A percentile compares a stretch with the other conserved stretches of the same genome.
Evolutionary conservation across 2,888 invertebrate genomes (phyloP).

Genomic region (Sarcophaga rosellei): DNA sequence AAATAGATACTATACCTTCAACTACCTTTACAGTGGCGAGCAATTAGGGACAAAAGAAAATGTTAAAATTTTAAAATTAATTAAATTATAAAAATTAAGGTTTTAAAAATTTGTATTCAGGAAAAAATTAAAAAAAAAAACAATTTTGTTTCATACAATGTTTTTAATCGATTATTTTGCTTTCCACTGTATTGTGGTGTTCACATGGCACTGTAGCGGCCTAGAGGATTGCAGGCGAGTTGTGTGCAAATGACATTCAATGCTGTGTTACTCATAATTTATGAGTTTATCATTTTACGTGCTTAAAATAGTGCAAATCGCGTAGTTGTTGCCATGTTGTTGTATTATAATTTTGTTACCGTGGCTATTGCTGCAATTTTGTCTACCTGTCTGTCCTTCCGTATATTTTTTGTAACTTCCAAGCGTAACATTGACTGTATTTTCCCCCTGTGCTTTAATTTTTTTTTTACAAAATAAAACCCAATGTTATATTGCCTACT

Average conservation of each 20-base stretch:
- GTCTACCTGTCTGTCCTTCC: slow-evolving; percentile 23
- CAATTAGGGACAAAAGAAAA: neutral
- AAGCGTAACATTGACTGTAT: no score
- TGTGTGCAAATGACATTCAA: slow-evolving; percentile 76
- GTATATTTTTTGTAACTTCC: neutral
- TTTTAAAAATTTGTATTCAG: no score
- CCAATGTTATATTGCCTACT: slow-evolving; percentile 20
- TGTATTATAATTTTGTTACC: slow-evolving; percentile 55
- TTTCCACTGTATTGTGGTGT: neutral
- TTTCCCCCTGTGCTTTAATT: slow-evolving; percentile 3
- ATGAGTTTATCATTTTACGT: slow-evolving; percentile 79
- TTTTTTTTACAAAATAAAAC: slow-evolving; percentile 23
- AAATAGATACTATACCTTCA: neutral
- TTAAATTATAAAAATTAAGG: no score
- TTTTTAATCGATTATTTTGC: neutral
- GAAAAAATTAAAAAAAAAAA: no score
- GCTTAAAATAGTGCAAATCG: slow-evolving; percentile 71
- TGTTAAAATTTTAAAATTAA: neutral
- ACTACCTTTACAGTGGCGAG: neutral
- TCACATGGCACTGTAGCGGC: slow-evolving; percentile 1
- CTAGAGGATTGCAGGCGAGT: slow-evolving; percentile 55
- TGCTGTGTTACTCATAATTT: slow-evolving; percentile 74
- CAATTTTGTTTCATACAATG: no score
- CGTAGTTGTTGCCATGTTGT: slow-evolving; percentile 1
- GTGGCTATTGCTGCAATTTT: slow-evolving; percentile 13